Evolutionary conservation across 2,888 invertebrate species (phyloP), one percentile per base, ranked within the genome.

Genomic region (Tetanocera ferruginea): DNA sequence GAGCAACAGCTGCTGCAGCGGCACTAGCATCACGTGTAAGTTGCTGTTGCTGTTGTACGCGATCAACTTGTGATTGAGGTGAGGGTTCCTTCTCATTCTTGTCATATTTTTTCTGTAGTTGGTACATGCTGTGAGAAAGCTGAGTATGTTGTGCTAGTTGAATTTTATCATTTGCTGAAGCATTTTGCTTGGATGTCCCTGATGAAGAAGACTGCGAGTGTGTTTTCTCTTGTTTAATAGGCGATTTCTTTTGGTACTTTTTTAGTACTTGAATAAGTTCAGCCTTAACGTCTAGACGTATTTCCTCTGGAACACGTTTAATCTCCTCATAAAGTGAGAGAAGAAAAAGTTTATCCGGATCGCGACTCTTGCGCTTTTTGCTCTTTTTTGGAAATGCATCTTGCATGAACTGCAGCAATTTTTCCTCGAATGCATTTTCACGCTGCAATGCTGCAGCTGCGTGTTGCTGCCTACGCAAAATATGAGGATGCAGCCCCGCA

Each of bases 371-470:
- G 6, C 88, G 85, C 78, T 88, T 88, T 84, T 88, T 88, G 77
- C 86, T 88, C 76, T 86, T 89, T 75, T 88, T 89, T 17, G 89
- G 88, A 82, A 89, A 88, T 6, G 87, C 88, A 79, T 89, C 88
- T 71, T 89, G 89, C 89, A 88, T 88, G 37, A 89, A 86, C 71
- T 89, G 89, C 71, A 88, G 78, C 31, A 88, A 80, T 77, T 89
- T 88, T 62, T 89, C 88, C 71, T 89, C 89, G 71, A 88, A 88
- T 2, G 85, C 87, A 3, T 87, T 84, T 80, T 88, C 89, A 0
- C 88, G 84, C 70, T 87, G 86, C 67, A 86, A 78, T 0, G 87
- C 83, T 0, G 85, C 83, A 14, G 84, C 83, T 6, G 85, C 86
- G 51, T 86, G 86, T 28, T 87, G 88, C 71, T 83, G 83, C 0